phyloP scores from a whole-genome alignment of 2,888 invertebrate species.

The Melanchra persicariae region DNA sequence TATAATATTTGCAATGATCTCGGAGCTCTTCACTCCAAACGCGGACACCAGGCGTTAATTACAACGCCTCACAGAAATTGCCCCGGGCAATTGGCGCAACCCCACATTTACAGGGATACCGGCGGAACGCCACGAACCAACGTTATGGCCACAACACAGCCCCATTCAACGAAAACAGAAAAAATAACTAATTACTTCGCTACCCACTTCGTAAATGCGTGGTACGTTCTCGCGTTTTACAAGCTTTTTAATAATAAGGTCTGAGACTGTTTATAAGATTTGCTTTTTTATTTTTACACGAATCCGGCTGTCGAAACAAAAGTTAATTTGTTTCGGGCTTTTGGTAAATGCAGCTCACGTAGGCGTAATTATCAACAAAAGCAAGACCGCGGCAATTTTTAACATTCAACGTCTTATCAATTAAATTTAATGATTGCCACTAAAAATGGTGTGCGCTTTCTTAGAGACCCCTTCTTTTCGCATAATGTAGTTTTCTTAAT shows the following conservation, averaged over 20 bases:
- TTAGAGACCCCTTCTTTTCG: too few species aligned
- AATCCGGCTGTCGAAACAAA: constrained; percentile 21
- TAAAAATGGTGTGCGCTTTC: neutral
- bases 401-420: neutral
- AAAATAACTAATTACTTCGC: constrained; percentile 66
- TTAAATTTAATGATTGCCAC: neutral
- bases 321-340: constrained; percentile 15
- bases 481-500: too few species aligned
- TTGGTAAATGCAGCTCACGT: constrained; percentile 15
- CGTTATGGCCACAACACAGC: constrained; percentile 66
- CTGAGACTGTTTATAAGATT: constrained; percentile 48
- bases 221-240: constrained; percentile 54
- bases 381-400: neutral
- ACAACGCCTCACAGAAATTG: constrained; percentile 67
- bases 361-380: constrained; percentile 15
- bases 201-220: constrained; percentile 63
- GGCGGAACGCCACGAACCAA: constrained; percentile 63
- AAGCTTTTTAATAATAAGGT: constrained; percentile 58
- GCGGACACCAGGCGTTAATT: constrained; percentile 76
- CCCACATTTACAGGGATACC: constrained; percentile 66
- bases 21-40: constrained; percentile 39
- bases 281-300: constrained; percentile 35
- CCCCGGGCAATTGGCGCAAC: constrained; percentile 60
- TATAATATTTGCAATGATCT: too few species aligned
- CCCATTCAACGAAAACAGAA: constrained; percentile 69